Evolutionary conservation across 1,140 invertebrate genomes (phyloP).

Genomic region (Hydropsyche tenuis): DNA sequence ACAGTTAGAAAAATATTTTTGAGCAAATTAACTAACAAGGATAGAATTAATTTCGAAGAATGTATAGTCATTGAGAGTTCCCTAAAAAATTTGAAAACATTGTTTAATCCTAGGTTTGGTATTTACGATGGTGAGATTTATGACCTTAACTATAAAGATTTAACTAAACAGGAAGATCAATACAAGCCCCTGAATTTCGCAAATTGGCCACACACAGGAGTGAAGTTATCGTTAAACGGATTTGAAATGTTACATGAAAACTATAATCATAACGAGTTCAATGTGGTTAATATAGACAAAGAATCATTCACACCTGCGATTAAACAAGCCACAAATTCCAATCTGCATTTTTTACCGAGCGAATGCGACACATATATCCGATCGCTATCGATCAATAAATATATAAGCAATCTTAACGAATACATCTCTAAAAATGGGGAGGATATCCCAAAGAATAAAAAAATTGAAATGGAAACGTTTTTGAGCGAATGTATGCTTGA

Average conservation of each 20-base stretch:
- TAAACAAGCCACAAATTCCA: background rate
- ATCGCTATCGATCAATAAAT: background rate
- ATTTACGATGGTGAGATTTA: no score
- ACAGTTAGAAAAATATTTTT: no score
- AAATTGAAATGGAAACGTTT: background rate
- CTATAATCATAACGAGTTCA: constrained; percentile 21
- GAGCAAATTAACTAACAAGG: no score
- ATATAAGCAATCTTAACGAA: background rate
- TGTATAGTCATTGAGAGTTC: background rate
- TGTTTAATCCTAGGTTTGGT: background rate
- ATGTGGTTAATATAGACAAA: background rate
- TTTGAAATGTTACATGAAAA: constrained; percentile 9
- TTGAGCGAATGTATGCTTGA: constrained; percentile 4
- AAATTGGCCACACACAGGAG: background rate
- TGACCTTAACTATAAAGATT: background rate
- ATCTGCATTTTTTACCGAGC: constrained; percentile 3
- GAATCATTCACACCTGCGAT: background rate
- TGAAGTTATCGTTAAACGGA: background rate
- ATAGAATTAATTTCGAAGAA: background rate
- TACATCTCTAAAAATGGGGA: background rate
- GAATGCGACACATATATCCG: background rate
- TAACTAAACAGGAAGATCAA: background rate
- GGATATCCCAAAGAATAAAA: background rate
- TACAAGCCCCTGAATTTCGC: background rate
- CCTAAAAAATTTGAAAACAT: background rate